Percentiles rank a stretch among this genome's conserved stretches.
Evolutionary conservation across 1,140 invertebrate species (phyloP).

Genomic region (Gryllus bimaculatus): DNA sequence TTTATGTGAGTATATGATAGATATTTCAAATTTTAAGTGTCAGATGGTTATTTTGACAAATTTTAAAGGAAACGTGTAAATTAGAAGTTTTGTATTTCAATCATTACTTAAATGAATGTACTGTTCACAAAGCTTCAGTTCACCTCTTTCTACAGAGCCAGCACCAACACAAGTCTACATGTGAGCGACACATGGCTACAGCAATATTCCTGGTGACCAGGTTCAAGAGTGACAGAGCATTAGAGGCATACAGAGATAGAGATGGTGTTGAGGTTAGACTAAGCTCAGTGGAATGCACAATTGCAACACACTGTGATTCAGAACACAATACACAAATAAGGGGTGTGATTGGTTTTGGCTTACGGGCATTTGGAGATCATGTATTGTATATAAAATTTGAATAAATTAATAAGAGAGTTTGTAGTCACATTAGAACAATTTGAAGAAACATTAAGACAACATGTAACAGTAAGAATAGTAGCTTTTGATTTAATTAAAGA

Average conservation of each 20-base stretch:
- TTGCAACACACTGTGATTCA: background rate
- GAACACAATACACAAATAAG: constrained; percentile 1
- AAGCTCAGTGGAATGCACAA: background rate
- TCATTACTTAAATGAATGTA: background rate
- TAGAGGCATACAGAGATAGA: background rate
- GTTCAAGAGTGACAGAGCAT: background rate
- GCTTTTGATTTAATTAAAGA: too few species aligned
- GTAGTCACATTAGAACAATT: too few species aligned
- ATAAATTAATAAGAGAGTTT: too few species aligned
- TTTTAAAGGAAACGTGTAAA: background rate
- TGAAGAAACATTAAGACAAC: too few species aligned
- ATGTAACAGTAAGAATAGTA: too few species aligned
- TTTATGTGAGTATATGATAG: background rate
- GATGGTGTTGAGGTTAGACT: background rate
- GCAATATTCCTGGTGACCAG: background rate
- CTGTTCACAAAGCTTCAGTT: background rate
- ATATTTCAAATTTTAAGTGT: background rate
- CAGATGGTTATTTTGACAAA: background rate
- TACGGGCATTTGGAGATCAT: too few species aligned
- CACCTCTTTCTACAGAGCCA: background rate
- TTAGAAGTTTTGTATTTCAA: background rate
- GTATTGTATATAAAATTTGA: too few species aligned
- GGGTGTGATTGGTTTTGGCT: background rate
- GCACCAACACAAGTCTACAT: background rate
- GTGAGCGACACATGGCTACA: background rate